Percentiles rank a stretch among this genome's conserved stretches.
Conservation (phyloP, 2,113 vertebrate genomes). For the Pseudorasbora parva region DNA sequence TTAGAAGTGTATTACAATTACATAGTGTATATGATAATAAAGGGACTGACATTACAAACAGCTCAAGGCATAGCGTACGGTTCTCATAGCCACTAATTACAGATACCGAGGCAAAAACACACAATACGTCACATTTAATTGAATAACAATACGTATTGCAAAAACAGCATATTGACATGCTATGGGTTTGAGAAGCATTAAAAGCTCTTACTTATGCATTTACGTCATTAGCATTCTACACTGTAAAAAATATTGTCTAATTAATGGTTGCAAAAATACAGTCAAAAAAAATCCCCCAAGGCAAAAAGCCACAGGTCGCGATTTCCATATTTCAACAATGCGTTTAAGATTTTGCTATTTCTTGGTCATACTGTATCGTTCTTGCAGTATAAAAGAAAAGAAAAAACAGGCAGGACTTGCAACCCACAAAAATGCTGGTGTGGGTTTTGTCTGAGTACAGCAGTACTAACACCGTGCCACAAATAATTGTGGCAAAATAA, state of each 20-base stretch:
- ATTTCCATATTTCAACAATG: constrained; percentile 24
- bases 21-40: not conserved
- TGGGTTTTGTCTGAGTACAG: constrained; percentile 46
- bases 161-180: not conserved
- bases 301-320: not conserved
- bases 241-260: constrained; percentile 26
- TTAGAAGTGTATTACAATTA: not conserved
- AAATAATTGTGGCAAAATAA: constrained; percentile 57
- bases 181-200: not conserved
- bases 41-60: constrained; percentile 20
- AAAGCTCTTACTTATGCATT: not conserved
- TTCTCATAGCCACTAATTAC: constrained; percentile 49
- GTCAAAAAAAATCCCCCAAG: not conserved
- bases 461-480: constrained; percentile 52
- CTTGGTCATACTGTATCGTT: constrained; percentile 19
- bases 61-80: not conserved
- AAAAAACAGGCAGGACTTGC: constrained; percentile 48
- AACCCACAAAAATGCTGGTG: constrained; percentile 57
- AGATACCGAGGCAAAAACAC: constrained; percentile 46
- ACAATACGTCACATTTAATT: constrained; percentile 45
- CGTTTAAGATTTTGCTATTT: constrained; percentile 34
- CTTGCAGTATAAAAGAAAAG: constrained; percentile 35
- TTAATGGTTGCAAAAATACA: not conserved
- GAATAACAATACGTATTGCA: constrained; percentile 7
- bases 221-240: constrained; percentile 21